phyloP scores from a whole-genome alignment of 2,113 vertebrate species.

The Stictonetta naevosa region DNA sequence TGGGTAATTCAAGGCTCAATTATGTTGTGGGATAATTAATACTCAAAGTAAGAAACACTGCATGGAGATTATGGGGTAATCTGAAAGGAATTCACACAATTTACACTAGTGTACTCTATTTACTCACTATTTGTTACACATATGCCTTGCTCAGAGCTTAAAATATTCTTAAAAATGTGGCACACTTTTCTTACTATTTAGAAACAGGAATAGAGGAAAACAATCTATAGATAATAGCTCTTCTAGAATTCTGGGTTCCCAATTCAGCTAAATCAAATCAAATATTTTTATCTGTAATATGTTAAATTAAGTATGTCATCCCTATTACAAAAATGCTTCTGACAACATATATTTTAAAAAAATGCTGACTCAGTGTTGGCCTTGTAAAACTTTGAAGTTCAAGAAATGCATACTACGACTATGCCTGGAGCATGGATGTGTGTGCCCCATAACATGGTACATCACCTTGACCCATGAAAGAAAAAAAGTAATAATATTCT shows the following conservation, averaged over 20 bases:
- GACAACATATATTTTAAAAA: neutral
- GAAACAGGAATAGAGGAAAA: neutral
- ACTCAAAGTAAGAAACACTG: conserved; percentile 7
- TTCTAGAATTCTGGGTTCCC: neutral
- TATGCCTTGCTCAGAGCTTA: neutral
- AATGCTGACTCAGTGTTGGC: neutral
- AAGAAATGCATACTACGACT: neutral
- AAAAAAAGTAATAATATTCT: rapidly evolving
- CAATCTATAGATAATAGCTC: neutral
- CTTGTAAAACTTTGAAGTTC: neutral
- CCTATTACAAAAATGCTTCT: neutral
- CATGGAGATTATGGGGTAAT: conserved; percentile 16
- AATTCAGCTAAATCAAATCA: neutral
- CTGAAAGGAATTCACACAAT: neutral
- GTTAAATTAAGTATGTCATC: neutral
- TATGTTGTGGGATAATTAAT: conserved; percentile 27
- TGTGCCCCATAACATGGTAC: rapidly evolving
- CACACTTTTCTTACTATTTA: neutral
- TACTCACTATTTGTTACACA: neutral
- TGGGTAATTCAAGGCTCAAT: conserved; percentile 14
- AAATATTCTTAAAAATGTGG: neutral
- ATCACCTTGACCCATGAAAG: rapidly evolving
- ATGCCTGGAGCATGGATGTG: rapidly evolving
- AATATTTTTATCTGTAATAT: neutral
- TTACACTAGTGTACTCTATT: neutral